These are phyloP conservation scores for Coccyzus lansbergi DNA, from an alignment of 2,797 vertebrate species.

Conservation along the genomic window DNA sequence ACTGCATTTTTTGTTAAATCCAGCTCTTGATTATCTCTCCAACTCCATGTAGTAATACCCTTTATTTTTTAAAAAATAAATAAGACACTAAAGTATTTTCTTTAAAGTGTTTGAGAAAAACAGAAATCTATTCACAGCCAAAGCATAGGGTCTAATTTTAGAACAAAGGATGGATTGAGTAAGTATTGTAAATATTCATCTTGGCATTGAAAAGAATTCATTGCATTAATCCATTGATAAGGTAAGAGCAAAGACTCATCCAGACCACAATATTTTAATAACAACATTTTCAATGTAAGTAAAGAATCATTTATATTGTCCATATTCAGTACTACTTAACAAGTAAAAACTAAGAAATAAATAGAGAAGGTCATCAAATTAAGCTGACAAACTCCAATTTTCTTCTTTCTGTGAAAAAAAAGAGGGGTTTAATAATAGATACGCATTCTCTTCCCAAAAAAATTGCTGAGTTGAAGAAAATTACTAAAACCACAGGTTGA, in stretches of 20 bases:
- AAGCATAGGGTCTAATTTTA: background rate
- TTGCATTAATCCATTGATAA: slow-evolving; percentile 27
- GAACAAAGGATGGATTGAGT: background rate
- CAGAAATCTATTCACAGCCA: background rate
- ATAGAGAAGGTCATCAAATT: slow-evolving; percentile 10
- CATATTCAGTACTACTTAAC: background rate
- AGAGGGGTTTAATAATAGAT: slow-evolving; percentile 11
- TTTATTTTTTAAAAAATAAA: background rate
- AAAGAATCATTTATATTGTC: background rate
- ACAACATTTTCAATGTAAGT: background rate
- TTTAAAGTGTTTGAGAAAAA: background rate
- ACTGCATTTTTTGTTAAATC: background rate
- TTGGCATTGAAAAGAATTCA: slow-evolving; percentile 17
- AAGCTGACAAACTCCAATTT: background rate
- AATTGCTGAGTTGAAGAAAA: slow-evolving; percentile 51
- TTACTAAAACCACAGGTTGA: slow-evolving; percentile 30
- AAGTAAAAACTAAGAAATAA: slow-evolving; percentile 45
- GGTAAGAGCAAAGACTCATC: slow-evolving; percentile 18
- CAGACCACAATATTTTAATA: slow-evolving; percentile 36
- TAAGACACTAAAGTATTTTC: slow-evolving; percentile 4
- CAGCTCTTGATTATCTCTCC: background rate
- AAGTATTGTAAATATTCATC: background rate
- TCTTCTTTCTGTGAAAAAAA: slow-evolving; percentile 15
- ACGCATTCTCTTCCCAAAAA: slow-evolving; percentile 24
- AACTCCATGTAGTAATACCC: background rate